Percentiles rank a stretch among this genome's conserved stretches.
Evolutionary conservation across 2,797 vertebrate genomes (phyloP).

Genomic region (Remorina albescens): DNA sequence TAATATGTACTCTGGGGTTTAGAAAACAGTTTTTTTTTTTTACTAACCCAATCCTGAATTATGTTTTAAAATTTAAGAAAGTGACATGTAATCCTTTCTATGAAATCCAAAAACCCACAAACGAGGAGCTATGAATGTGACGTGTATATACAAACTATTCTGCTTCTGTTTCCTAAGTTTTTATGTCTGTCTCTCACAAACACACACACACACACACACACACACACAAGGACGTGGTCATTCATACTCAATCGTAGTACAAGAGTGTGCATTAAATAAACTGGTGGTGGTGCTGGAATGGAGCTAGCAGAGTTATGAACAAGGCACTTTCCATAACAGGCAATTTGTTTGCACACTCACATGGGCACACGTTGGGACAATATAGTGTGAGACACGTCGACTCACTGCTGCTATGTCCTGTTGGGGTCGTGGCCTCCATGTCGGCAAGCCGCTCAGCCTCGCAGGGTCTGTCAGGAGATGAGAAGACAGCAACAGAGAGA

Average conservation of each 20-base stretch:
- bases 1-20: not conserved
- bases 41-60: not conserved
- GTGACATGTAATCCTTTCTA: not conserved
- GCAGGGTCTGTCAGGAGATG: constrained; percentile 50
- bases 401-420: constrained; percentile 65
- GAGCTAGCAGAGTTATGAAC: constrained; percentile 9
- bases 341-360: constrained; percentile 15
- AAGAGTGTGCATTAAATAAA: constrained; percentile 3
- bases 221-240: not conserved
- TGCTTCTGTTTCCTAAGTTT: not conserved
- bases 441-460: constrained; percentile 37
- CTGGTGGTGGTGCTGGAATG: constrained; percentile 9
- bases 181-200: not conserved
- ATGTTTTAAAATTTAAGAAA: not conserved
- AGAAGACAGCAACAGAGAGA: constrained; percentile 30
- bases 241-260: not conserved
- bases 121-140: not conserved
- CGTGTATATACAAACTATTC: not conserved
- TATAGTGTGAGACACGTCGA: constrained; percentile 42
- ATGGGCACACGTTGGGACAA: constrained; percentile 21
- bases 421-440: constrained; percentile 43
- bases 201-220: constrained; percentile 12
- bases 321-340: constrained; percentile 14
- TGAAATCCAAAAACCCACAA: not conserved
- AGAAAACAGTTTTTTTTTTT: not conserved